Evolutionary conservation across 2,113 vertebrate genomes (phyloP), one percentile per base, ranked within the genome.

Genomic region (Rhinopomastus cyanomelas): DNA sequence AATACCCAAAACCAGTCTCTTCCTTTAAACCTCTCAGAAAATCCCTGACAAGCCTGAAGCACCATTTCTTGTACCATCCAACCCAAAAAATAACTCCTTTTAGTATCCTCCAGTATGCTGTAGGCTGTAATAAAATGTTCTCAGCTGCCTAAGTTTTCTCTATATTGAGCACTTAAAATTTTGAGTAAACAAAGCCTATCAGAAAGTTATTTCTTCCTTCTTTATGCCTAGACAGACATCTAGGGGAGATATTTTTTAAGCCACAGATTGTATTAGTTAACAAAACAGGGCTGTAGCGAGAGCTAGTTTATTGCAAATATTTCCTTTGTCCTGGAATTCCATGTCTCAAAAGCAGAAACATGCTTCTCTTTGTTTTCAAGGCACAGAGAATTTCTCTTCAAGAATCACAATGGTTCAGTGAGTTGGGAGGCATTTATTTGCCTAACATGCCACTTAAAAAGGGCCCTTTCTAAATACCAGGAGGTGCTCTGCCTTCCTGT

Each of bases 21-120:
- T 52, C 75, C n/a, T 83, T 77, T 66, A 84, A 85, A 53, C 32
- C 32, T 44, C 36, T 51, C 36, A 84, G 9, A 68, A 95, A 94
- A 93, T 46, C 46, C 25, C 22, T 68, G 65, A 83, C 27, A 88
- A 93, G 29, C 52, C 51, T 69, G 22, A 85, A 89, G 39, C 39
- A 90, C 64, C 39, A 77, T 86, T 95, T 94, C 83, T 81, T 73
- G 91, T 11, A 62, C 36, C 32, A 91, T 78, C 81, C 73, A 96
- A 94, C 60, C 51, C 56, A 32, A 59, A 14, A 69, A 94, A 61
- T 32, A 96, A 95, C 86, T 93, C 57, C 66, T 97, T 94, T 96
- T 87, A 91, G 92, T 88, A 80, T 4, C 25, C 13, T 83, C 85
- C 89, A 88, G 32, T 77, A 29, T 91, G 73, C 75, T 81, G 64